Evolutionary conservation across 1,140 invertebrate species (phyloP).

Genomic region (Habropoda laboriosa): DNA sequence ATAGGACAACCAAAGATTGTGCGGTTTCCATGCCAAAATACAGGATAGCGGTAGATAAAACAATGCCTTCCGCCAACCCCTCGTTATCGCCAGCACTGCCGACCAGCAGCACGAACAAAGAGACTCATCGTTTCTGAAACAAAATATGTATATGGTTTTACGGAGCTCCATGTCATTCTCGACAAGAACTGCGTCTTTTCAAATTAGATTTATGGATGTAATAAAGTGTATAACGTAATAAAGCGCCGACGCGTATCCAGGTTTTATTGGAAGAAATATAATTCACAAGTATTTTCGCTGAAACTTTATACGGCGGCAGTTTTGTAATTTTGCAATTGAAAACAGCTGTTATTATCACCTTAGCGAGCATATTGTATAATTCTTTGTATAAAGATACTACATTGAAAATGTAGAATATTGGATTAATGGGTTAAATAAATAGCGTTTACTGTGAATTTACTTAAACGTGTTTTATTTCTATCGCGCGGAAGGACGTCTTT

Average conservation of each 20-base stretch:
- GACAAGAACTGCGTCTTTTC: neutral
- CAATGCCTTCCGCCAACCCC: conserved; percentile 81
- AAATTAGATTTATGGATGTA: conserved; percentile 12
- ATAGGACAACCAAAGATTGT: conserved; percentile 79
- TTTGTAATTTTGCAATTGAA: too few relatives aligned
- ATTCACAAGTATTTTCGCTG: neutral
- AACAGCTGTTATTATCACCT: too few relatives aligned
- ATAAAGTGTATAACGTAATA: neutral
- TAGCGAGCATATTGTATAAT: too few relatives aligned
- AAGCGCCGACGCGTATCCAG: neutral
- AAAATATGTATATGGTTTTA: conserved; percentile 39
- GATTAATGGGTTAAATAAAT: too few relatives aligned
- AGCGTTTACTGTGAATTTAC: too few relatives aligned
- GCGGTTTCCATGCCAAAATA: conserved; percentile 81
- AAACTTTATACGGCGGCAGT: neutral
- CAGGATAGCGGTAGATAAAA: conserved; percentile 80
- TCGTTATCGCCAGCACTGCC: conserved; percentile 76
- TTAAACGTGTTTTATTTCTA: too few relatives aligned
- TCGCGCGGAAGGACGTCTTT: too few relatives aligned
- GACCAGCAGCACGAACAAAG: conserved; percentile 79
- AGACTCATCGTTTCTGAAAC: conserved; percentile 77
- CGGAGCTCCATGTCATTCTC: neutral
- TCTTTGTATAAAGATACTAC: too few relatives aligned
- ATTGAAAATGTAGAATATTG: too few relatives aligned
- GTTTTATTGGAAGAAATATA: neutral